These are phyloP conservation scores for Polyodon spathula DNA, from an alignment of 2,113 vertebrate genomes.

Conservation along the genomic window DNA sequence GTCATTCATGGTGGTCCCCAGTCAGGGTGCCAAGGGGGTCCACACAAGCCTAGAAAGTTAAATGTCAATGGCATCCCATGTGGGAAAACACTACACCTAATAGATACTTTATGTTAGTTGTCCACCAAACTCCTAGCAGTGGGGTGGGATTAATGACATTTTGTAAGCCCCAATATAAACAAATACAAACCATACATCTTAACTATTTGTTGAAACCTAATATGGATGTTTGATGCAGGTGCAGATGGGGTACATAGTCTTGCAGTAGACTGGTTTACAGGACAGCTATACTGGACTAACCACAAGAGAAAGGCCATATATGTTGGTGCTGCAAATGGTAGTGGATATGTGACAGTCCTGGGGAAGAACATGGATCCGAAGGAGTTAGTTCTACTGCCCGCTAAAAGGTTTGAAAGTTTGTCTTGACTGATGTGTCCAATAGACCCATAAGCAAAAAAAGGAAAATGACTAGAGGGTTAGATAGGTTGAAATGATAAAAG, in stretches of 20 bases:
- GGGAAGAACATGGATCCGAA: constrained; percentile 65
- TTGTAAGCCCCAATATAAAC: neutral
- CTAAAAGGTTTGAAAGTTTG: constrained; percentile 53
- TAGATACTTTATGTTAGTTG: too few relatives aligned
- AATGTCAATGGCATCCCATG: neutral
- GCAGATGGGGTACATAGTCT: constrained; percentile 58
- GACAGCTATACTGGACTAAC: constrained; percentile 80
- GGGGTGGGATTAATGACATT: neutral
- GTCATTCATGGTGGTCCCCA: too few relatives aligned
- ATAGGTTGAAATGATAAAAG: too few relatives aligned
- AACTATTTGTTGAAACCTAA: neutral
- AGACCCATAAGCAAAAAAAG: too few relatives aligned
- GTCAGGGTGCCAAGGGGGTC: too few relatives aligned
- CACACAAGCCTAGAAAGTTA: too few relatives aligned
- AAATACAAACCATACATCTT: neutral
- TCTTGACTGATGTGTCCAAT: neutral
- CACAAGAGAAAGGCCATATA: constrained; percentile 49
- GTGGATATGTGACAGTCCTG: constrained; percentile 42
- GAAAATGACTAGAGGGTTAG: too few relatives aligned
- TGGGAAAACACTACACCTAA: too few relatives aligned
- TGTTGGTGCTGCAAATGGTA: constrained; percentile 52
- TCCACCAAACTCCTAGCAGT: too few relatives aligned
- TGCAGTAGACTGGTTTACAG: constrained; percentile 77
- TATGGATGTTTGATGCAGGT: constrained; percentile 39
- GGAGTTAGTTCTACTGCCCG: constrained; percentile 65